Percentiles rank a stretch among this genome's conserved stretches.
Conservation (phyloP, 2,888 invertebrate species). For the Cephus pygmeus region DNA sequence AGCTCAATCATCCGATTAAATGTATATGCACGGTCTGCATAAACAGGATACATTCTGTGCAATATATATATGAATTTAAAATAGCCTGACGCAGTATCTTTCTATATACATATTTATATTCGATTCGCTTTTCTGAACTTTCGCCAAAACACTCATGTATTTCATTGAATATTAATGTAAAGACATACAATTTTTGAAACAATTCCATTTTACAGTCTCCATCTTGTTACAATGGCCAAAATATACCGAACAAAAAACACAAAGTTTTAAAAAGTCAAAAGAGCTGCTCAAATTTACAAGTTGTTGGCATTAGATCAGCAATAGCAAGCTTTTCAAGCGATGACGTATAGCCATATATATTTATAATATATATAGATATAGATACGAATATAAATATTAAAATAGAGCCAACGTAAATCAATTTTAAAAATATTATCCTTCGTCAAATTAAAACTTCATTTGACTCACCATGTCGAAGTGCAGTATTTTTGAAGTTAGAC, state of each 20-base stretch:
- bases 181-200: neutral
- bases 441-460: neutral
- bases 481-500: constrained; percentile 84
- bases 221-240: too few species aligned
- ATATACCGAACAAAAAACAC: too few species aligned
- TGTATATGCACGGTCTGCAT: constrained; percentile 15
- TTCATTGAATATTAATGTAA: too few species aligned
- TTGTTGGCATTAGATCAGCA: neutral
- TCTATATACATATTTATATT: neutral
- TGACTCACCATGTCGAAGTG: constrained; percentile 84
- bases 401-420: neutral
- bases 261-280: neutral
- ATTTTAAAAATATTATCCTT: neutral
- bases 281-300: neutral
- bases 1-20: constrained; percentile 1
- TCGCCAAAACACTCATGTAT: neutral
- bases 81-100: constrained; percentile 31
- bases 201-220: neutral
- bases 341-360: neutral
- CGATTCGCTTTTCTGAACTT: neutral
- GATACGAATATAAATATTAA: neutral
- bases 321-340: neutral
- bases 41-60: constrained; percentile 28
- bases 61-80: constrained; percentile 3
- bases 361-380: neutral